Percentiles rank a stretch among this genome's conserved stretches.
Conservation (phyloP, 2,797 vertebrate genomes). For the Sebastes steindachneri region DNA sequence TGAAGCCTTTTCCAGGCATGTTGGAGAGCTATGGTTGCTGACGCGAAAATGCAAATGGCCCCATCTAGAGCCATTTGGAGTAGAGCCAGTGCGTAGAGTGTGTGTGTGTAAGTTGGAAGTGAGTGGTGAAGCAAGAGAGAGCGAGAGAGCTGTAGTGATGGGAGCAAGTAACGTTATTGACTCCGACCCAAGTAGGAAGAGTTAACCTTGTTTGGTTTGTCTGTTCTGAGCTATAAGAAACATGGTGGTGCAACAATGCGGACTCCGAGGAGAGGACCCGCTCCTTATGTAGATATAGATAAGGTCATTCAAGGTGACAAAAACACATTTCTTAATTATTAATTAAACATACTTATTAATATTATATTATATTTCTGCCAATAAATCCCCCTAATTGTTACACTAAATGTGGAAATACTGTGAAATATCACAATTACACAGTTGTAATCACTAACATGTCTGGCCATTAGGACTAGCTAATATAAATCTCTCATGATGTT, state of each 20-base stretch:
- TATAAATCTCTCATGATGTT: constrained; percentile 6
- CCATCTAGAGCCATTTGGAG: not conserved
- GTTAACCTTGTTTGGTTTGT: not conserved
- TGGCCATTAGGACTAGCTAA: not conserved
- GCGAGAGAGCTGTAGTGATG: not conserved
- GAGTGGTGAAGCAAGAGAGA: not conserved
- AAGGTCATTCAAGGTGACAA: not conserved
- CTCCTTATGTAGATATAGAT: no score
- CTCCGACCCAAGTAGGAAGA: not conserved
- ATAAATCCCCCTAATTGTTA: not conserved
- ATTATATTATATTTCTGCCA: not conserved
- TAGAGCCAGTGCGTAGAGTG: not conserved
- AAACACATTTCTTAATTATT: not conserved
- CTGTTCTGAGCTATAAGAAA: not conserved
- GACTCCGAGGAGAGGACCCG: no score
- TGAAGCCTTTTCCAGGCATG: not conserved
- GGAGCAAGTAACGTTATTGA: not conserved
- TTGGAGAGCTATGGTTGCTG: not conserved
- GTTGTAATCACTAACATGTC: constrained; percentile 14
- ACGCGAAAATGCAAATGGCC: not conserved
- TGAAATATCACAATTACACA: constrained; percentile 8
- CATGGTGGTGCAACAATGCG: not conserved
- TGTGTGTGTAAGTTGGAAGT: not conserved
- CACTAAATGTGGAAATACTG: not conserved
- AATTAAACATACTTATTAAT: not conserved